Conservation (phyloP, 2,888 invertebrate genomes). For the Drosophila buzzatii region DNA sequence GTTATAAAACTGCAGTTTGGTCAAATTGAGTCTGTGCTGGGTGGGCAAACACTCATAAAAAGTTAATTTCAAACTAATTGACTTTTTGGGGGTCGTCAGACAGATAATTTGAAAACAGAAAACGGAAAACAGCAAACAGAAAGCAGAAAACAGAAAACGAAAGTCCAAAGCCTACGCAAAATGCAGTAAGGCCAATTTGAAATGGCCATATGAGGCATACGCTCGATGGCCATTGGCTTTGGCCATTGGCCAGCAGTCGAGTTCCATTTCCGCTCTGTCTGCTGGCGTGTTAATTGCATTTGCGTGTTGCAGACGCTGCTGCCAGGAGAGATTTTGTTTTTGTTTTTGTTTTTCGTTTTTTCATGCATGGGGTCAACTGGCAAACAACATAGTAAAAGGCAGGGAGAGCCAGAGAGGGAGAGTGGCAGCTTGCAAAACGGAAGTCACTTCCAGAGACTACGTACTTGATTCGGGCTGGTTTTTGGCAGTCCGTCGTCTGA, state of each 20-base stretch:
- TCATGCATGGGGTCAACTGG: constrained; percentile 39
- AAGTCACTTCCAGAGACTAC: constrained; percentile 69
- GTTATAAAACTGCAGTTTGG: constrained; percentile 4
- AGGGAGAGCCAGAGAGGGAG: constrained; percentile 46
- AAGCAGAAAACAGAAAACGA: constrained; percentile 12
- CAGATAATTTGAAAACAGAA: constrained; percentile 56
- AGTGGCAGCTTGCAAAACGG: constrained; percentile 34
- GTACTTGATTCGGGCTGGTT: not conserved
- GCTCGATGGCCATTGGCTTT: constrained; percentile 30
- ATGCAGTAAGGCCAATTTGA: constrained; percentile 36
- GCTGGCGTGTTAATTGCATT: constrained; percentile 80
- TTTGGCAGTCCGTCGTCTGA: constrained; percentile 34
- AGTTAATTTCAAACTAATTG: constrained; percentile 76
- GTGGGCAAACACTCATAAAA: constrained; percentile 28
- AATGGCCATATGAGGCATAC: constrained; percentile 29
- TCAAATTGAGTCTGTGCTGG: not conserved
- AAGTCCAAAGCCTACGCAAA: constrained; percentile 20
- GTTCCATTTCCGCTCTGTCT: constrained; percentile 77
- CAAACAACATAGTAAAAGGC: constrained; percentile 77
- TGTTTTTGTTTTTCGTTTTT: constrained; percentile 56
- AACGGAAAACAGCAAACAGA: constrained; percentile 9
- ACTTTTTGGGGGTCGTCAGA: constrained; percentile 59
- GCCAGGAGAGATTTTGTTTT: constrained; percentile 27
- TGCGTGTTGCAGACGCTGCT: constrained; percentile 73
- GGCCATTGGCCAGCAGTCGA: constrained; percentile 46